phyloP scores from a whole-genome alignment of 2,113 vertebrate genomes.

The Brevimyrus niger region DNA sequence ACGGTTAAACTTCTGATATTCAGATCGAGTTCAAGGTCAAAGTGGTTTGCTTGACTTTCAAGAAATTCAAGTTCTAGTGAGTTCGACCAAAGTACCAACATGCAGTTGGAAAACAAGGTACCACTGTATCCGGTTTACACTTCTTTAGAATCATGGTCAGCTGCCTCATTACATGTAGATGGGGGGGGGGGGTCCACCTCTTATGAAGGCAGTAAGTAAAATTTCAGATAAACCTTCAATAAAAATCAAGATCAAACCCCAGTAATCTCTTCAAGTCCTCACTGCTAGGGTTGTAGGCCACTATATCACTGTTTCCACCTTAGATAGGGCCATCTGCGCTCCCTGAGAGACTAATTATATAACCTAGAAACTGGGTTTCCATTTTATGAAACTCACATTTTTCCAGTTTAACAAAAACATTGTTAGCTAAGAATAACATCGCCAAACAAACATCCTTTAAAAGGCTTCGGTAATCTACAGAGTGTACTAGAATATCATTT shows the following conservation, averaged over 20 bases:
- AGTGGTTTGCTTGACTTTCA: too few relatives aligned
- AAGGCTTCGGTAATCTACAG: too few relatives aligned
- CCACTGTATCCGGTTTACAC: background rate
- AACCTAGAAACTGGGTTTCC: background rate
- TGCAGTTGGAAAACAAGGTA: too few relatives aligned
- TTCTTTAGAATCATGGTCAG: background rate
- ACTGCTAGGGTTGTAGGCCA: background rate
- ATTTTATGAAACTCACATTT: background rate
- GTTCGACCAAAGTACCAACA: too few relatives aligned
- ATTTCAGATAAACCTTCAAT: background rate
- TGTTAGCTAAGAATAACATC: background rate
- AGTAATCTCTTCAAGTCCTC: background rate
- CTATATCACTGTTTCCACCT: background rate
- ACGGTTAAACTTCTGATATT: too few relatives aligned
- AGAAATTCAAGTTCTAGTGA: too few relatives aligned
- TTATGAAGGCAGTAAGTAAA: background rate
- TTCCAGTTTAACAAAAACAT: background rate
- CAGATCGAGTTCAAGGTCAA: too few relatives aligned
- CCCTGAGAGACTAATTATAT: background rate
- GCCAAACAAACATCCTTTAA: background rate
- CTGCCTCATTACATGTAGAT: background rate
- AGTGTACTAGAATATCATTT: background rate
- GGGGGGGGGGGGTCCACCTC: background rate
- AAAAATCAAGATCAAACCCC: background rate
- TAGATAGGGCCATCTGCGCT: background rate